These are phyloP conservation scores for Caenorhabditis doughertyi DNA, from an alignment of 2,888 invertebrate species.

Conservation along the genomic window DNA sequence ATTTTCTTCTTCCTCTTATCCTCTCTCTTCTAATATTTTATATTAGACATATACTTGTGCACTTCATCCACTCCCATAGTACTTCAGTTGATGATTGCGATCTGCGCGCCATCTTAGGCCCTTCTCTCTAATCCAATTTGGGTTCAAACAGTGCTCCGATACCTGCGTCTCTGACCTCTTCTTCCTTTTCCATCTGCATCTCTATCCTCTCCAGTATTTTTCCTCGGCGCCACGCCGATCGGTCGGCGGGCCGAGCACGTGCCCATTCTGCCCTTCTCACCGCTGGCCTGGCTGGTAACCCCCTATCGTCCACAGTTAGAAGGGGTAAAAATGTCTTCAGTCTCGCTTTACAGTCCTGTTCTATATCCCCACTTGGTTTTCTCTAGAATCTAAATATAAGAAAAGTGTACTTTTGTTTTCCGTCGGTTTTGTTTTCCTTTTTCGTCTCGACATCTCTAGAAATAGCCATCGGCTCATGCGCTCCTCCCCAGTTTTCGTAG, in stretches of 20 bases:
- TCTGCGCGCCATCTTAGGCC: background rate
- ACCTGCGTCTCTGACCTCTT: slow-evolving; percentile 31
- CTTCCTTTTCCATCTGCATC: slow-evolving; percentile 23
- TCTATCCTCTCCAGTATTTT: slow-evolving; percentile 25
- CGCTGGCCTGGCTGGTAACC: slow-evolving; percentile 45
- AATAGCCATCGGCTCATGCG: slow-evolving; percentile 38
- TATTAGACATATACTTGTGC: background rate
- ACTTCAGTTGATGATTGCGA: background rate
- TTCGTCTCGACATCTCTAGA: slow-evolving; percentile 36
- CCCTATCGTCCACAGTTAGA: slow-evolving; percentile 30
- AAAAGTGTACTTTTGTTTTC: slow-evolving; percentile 43
- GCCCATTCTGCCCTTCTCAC: slow-evolving; percentile 55
- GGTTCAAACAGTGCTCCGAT: slow-evolving; percentile 47
- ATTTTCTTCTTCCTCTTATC: too few species aligned
- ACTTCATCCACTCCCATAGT: background rate
- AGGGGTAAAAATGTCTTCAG: slow-evolving; percentile 1
- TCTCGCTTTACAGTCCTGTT: slow-evolving; percentile 1
- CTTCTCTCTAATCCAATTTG: slow-evolving; percentile 13
- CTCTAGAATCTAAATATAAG: slow-evolving; percentile 12
- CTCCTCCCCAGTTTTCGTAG: slow-evolving; percentile 21
- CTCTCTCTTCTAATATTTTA: too few species aligned
- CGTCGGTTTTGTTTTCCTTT: slow-evolving; percentile 9
- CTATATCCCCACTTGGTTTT: background rate
- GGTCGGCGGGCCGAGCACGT: slow-evolving; percentile 49
- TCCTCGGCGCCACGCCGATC: slow-evolving; percentile 31